These are phyloP conservation scores for Lanistes nyassanus DNA, from an alignment of 1,140 invertebrate species.

Conservation along the genomic window DNA sequence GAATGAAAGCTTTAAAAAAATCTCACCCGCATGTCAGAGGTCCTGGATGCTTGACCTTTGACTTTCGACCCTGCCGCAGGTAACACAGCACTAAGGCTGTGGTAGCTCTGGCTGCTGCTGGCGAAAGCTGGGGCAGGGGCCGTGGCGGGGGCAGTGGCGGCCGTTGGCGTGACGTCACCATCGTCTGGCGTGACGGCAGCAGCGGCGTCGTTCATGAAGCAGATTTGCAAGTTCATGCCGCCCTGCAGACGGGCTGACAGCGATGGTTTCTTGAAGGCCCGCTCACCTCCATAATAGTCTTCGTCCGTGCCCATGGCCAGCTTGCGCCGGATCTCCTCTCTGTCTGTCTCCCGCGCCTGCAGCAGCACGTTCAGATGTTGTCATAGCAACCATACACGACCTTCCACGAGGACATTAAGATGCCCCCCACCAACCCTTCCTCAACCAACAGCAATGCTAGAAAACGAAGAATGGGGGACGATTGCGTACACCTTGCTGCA, in stretches of 20 bases:
- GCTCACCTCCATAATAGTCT: constrained; percentile 79
- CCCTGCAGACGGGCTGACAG: constrained; percentile 77
- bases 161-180: constrained; percentile 21
- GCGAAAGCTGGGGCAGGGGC: not conserved
- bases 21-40: too few relatives aligned
- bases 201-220: constrained; percentile 93
- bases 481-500: too few relatives aligned
- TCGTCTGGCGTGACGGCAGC: constrained; percentile 75
- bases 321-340: constrained; percentile 89
- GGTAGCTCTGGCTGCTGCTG: constrained; percentile 17
- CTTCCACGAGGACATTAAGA: too few relatives aligned
- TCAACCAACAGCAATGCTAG: too few relatives aligned
- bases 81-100: constrained; percentile 1
- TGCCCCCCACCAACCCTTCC: too few relatives aligned
- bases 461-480: too few relatives aligned
- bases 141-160: constrained; percentile 10
- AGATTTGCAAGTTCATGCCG: constrained; percentile 91
- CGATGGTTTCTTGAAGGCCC: constrained; percentile 81
- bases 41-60: too few relatives aligned
- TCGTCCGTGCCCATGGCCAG: constrained; percentile 87
- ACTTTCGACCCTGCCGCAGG: too few relatives aligned
- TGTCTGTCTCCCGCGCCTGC: constrained; percentile 75
- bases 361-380: constrained; percentile 30
- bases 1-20: too few relatives aligned
- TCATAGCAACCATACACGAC: too few relatives aligned